Evolutionary conservation across 2,888 invertebrate species (phyloP), one percentile per base, ranked within the genome.

Genomic region (Harpagoxenus sublaevis): DNA sequence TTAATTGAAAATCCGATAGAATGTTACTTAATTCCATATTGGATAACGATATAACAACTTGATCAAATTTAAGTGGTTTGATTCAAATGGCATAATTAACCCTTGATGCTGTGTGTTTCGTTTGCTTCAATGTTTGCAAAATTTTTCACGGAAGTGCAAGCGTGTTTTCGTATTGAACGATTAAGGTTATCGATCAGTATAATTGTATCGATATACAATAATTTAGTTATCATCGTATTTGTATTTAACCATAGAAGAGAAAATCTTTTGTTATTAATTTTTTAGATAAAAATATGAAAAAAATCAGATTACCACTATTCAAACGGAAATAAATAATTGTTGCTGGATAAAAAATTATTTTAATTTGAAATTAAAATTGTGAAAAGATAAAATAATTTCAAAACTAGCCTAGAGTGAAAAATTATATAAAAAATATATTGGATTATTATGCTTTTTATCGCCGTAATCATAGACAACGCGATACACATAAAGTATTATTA

Each of bases 401-500:
- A 48, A 15, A 60, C 10, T 45, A 18, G 10, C 6, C 3, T 6
- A 8, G 8, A 28, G 10, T 10, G 3, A 28, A 28, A 12, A 15
- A n/a, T 53, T 1, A 15, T 4, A 15, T 35, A 45, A 15, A 39
- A 48, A 60, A 48, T 18, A 18, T 60, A 9, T 35, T 60, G 48
- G 71, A 71, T 79, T 81, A 81, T 81, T 62, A 71, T 71, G 39
- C 28, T 79, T 60, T 71, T 53, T 18, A 15, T 23, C 3, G 23
- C 23, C 23, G 31, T 23, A 18, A 18, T 18, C 28, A 23, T 4
- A 10, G 6, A 28, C n/a, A n/a, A n/a, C 18, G 4, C 18, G 4
- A 45, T 45, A 45, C 45, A 12, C 4, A 28, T 8, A 15, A 28
- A 55, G 1, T n/a, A 5, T 42, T 68, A 28, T 28, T 60, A 10